These are phyloP conservation scores for Phasia obesa DNA, from an alignment of 2,888 invertebrate genomes.

Conservation along the genomic window DNA sequence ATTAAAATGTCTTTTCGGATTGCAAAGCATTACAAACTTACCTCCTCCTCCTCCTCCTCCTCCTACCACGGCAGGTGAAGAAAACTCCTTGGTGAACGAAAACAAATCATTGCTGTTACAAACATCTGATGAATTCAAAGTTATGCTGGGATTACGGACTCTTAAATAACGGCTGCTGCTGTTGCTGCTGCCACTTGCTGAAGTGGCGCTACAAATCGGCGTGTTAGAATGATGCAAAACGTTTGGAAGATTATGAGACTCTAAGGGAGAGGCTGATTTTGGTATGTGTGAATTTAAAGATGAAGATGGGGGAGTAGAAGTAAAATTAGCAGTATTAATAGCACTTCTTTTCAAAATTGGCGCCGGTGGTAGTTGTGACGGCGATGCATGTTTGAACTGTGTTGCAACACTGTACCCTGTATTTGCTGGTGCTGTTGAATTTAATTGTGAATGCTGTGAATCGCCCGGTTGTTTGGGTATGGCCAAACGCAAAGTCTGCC, in stretches of 20 bases:
- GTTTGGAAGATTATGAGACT: constrained; percentile 78
- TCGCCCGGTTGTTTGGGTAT: constrained; percentile 81
- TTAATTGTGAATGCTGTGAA: constrained; percentile 67
- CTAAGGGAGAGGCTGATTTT: constrained; percentile 78
- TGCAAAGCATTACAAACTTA: constrained; percentile 63
- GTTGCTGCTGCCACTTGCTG: constrained; percentile 29
- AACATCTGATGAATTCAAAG: constrained; percentile 80
- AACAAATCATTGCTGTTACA: constrained; percentile 80
- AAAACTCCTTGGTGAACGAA: constrained; percentile 80
- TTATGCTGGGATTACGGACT: constrained; percentile 79
- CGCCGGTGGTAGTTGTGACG: constrained; percentile 79
- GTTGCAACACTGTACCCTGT: constrained; percentile 24
- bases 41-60: constrained; percentile 78
- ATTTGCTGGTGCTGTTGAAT: constrained; percentile 51
- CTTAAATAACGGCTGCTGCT: constrained; percentile 74
- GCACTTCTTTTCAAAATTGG: constrained; percentile 76
- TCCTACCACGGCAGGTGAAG: constrained; percentile 75
- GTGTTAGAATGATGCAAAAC: constrained; percentile 70
- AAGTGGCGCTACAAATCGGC: constrained; percentile 62
- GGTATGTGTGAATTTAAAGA: constrained; percentile 65
- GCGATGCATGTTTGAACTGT: constrained; percentile 74
- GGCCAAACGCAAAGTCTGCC: constrained; percentile 81
- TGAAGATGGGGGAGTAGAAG: constrained; percentile 20
- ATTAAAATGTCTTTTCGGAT: background rate
- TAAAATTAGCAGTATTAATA: constrained; percentile 14